Evolutionary conservation across 2,888 invertebrate genomes (phyloP), one percentile per base, ranked within the genome.

Genomic region (Polyommatus iphigenia): DNA sequence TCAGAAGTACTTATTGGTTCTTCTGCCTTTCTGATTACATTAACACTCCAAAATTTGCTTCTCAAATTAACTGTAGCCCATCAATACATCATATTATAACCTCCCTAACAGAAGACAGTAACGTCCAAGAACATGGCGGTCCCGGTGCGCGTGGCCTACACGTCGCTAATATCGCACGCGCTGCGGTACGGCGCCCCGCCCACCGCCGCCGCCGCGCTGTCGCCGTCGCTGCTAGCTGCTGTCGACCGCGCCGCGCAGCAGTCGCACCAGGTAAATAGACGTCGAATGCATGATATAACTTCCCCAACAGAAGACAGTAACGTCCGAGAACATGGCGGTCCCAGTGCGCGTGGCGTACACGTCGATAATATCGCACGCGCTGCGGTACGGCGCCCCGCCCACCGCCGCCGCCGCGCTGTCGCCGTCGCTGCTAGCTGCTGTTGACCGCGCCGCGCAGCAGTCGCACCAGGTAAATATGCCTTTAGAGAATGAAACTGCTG

Each of bases 321-420:
- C 94, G 0, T 94, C 96, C 15, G 98, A 98, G 91, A 96, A 96
- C 78, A 96, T 97, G 15, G 97, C 97, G 18, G 96, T 97, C 78
- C 88, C 95, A 13, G 97, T 98, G 6, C 96, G 97, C 79, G 96
- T 96, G 76, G 95, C 97, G 73, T 98, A 98, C 89, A 95, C 97
- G 80, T 96, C 96, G 85, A 96, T 98, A 89, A 94, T 98, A 88
- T 92, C 96, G 71, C 93, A 95, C 18, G 95, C 96, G 82, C 95
- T 97, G 83, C 95, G 95, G 36, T n/a, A 71, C 93, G 62, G 82
- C 24, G 78, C 80, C 78, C 83, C 72, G 81, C 84, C 85, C 20
- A 94, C 93, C 5, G 89, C 92, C 57, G 85, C 89, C 29, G 86
- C 88, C 20, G 88, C 88, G 78, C 90, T 97, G 80, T 91, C 95